Conservation (phyloP, 2,113 vertebrate species). For the Chionis minor region DNA sequence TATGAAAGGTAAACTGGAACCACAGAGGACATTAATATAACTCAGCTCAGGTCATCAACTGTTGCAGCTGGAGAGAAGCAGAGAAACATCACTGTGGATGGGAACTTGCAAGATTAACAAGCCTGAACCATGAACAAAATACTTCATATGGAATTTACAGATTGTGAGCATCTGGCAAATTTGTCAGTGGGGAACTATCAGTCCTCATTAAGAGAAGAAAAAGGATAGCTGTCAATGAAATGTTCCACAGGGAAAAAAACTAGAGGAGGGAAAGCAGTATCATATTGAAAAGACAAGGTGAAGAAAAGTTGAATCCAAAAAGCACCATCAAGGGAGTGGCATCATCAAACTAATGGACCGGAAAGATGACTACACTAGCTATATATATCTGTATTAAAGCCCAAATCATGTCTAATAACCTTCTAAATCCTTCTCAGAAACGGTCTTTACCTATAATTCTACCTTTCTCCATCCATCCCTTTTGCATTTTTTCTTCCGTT, state of each 20-base stretch:
- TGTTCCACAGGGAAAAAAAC: background rate
- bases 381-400: background rate
- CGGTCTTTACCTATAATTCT: background rate
- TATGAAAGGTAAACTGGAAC: background rate
- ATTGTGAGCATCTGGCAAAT: conserved; percentile 19
- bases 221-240: background rate
- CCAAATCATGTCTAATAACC: background rate
- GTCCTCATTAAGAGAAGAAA: background rate
- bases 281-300: background rate
- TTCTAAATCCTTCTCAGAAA: background rate
- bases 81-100: background rate
- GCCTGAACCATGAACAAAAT: background rate
- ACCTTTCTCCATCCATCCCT: background rate
- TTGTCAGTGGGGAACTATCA: background rate
- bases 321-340: background rate
- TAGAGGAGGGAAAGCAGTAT: background rate
- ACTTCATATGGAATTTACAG: background rate
- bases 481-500: background rate
- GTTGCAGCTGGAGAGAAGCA: background rate
- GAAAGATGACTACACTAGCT: background rate
- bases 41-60: background rate
- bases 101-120: background rate
- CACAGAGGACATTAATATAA: background rate
- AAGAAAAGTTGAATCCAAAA: background rate
- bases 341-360: background rate